Evolutionary conservation across 2,113 vertebrate genomes (phyloP).

Genomic region (Cricetomys ansorgei): DNA sequence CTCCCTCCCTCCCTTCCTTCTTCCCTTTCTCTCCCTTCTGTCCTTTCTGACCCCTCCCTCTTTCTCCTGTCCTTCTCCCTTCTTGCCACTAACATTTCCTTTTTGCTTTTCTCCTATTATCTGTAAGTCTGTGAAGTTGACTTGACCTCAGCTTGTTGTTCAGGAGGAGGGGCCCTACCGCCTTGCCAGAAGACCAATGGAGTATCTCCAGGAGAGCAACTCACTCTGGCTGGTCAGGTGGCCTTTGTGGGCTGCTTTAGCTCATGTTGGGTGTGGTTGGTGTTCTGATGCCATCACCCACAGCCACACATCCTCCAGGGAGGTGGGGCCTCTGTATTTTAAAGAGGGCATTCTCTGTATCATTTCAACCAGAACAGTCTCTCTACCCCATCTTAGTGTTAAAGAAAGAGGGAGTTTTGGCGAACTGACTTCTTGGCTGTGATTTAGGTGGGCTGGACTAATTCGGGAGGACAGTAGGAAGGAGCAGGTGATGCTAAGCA

Average conservation of each 20-base stretch:
- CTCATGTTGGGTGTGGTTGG: neutral
- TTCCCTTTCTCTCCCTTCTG: neutral
- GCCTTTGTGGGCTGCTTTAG: neutral
- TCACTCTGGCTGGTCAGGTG: neutral
- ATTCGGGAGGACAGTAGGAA: neutral
- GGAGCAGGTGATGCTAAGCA: neutral
- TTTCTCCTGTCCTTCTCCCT: neutral
- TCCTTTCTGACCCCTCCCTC: too few relatives aligned
- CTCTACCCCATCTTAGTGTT: neutral
- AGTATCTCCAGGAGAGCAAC: neutral
- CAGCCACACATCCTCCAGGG: neutral
- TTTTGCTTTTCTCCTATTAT: neutral
- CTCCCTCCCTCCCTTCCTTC: neutral
- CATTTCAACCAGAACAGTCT: neutral
- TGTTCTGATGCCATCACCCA: neutral
- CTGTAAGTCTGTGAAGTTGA: neutral
- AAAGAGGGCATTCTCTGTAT: neutral
- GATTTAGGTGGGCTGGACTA: neutral
- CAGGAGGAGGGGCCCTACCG: neutral
- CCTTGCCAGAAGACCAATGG: neutral
- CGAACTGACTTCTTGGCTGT: neutral
- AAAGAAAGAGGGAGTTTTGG: neutral
- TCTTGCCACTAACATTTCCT: neutral
- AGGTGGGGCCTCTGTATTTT: neutral
- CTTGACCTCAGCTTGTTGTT: neutral